These are phyloP conservation scores for Goniozus legneri DNA, from an alignment of 1,140 invertebrate genomes.

Conservation along the genomic window DNA sequence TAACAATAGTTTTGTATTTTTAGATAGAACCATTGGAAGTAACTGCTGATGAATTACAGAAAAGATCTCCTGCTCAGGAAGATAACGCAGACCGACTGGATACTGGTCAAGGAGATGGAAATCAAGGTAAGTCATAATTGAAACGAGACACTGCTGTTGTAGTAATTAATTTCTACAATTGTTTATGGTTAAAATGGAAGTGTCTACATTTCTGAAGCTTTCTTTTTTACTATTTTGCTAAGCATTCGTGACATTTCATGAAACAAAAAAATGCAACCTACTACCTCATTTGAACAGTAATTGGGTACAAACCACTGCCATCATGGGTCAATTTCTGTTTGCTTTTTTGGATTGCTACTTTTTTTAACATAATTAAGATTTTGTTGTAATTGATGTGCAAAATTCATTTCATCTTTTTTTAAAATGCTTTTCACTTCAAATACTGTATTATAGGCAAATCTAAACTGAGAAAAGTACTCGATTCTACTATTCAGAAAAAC, in stretches of 20 bases:
- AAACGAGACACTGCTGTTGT: too few species aligned
- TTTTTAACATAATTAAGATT: background rate
- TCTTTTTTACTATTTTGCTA: too few species aligned
- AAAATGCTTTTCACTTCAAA: too few species aligned
- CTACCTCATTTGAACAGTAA: too few species aligned
- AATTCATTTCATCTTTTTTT: conserved; percentile 2
- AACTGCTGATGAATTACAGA: conserved; percentile 31
- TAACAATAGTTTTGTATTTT: conserved; percentile 1
- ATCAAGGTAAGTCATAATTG: conserved; percentile 40
- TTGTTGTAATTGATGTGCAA: conserved; percentile 2
- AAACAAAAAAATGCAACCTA: too few species aligned
- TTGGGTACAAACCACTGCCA: too few species aligned
- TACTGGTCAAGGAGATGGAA: conserved; percentile 30
- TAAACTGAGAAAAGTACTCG: conserved; percentile 1
- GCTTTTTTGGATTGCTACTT: too few species aligned
- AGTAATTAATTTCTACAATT: too few species aligned
- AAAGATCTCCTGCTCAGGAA: conserved; percentile 24
- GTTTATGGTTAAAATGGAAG: background rate
- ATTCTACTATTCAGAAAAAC: conserved; percentile 4
- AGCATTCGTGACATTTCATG: too few species aligned
- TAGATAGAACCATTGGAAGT: conserved; percentile 45
- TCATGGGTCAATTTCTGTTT: too few species aligned
- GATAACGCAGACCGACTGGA: conserved; percentile 32
- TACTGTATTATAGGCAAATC: too few species aligned
- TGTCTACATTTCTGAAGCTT: too few species aligned